Conservation (phyloP, 2,888 invertebrate species). For the Drosophila colorata region DNA sequence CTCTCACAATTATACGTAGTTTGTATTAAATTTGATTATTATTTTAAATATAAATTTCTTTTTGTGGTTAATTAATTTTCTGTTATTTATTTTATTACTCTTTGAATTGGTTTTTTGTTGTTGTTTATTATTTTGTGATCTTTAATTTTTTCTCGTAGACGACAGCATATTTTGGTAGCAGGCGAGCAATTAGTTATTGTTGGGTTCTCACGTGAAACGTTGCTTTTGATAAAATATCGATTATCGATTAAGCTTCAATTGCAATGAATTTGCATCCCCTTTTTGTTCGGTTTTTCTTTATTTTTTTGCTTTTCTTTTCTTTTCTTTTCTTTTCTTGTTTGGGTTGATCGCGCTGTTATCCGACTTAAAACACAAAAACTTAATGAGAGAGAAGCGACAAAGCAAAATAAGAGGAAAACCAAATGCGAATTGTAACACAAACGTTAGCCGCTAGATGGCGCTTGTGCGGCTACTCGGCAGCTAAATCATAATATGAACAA, state of each 20-base stretch:
- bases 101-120: constrained; percentile 10
- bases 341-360: constrained; percentile 52
- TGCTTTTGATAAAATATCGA: constrained; percentile 73
- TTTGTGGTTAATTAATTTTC: constrained; percentile 10
- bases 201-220: constrained; percentile 47
- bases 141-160: constrained; percentile 44
- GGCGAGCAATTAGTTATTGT: constrained; percentile 65
- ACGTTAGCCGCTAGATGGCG: constrained; percentile 41
- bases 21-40: constrained; percentile 74
- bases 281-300: constrained; percentile 27
- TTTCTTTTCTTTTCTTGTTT: constrained; percentile 20
- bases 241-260: constrained; percentile 55
- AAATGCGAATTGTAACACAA: constrained; percentile 30
- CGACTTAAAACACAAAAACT: constrained; percentile 48
- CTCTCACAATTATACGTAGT: constrained; percentile 41
- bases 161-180: constrained; percentile 71
- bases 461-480: constrained; percentile 30
- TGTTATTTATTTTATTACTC: constrained; percentile 8
- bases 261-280: constrained; percentile 73
- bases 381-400: constrained; percentile 49
- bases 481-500: constrained; percentile 35
- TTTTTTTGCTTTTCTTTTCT: constrained; percentile 10
- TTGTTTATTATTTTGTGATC: constrained; percentile 15
- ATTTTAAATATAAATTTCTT: constrained; percentile 4
- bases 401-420: constrained; percentile 35